Percentiles rank a stretch among this genome's conserved stretches.
These are phyloP conservation scores for Nomada fucata DNA, from an alignment of 2,888 invertebrate genomes.

Conservation along the genomic window DNA sequence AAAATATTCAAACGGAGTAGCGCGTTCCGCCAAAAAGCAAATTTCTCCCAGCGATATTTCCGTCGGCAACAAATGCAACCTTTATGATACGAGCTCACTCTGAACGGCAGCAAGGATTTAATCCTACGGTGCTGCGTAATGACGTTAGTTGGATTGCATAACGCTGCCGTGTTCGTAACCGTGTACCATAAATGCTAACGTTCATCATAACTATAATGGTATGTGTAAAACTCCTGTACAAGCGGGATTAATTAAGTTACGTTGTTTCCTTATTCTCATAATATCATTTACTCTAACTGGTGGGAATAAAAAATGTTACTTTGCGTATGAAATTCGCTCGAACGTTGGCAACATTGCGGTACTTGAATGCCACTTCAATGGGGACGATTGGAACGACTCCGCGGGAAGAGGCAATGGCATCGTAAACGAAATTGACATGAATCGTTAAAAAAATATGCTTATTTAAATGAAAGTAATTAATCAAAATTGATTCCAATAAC, in stretches of 20 bases:
- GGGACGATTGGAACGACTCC: too few species aligned
- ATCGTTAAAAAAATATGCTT: too few species aligned
- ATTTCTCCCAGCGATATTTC: constrained; percentile 14
- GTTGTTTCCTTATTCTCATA: constrained; percentile 52
- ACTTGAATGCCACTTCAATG: too few species aligned
- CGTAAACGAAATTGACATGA: too few species aligned
- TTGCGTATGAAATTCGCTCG: too few species aligned
- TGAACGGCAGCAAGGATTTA: constrained; percentile 63
- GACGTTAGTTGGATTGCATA: constrained; percentile 69
- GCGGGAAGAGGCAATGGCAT: too few species aligned
- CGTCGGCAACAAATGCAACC: constrained; percentile 46
- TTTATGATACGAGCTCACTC: constrained; percentile 57
- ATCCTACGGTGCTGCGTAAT: constrained; percentile 65
- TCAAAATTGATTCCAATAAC: too few species aligned
- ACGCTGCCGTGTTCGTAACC: constrained; percentile 59
- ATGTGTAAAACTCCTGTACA: constrained; percentile 45
- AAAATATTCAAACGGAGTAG: not conserved
- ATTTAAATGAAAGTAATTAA: too few species aligned
- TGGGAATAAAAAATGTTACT: not conserved
- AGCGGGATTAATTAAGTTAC: constrained; percentile 65
- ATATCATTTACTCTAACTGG: constrained; percentile 18
- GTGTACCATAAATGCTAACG: constrained; percentile 66
- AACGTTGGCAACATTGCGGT: too few species aligned
- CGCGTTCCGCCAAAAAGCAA: not conserved
- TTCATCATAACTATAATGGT: constrained; percentile 68